Base-by-base conservation (phyloP, 2,797 vertebrate genomes). In the Aratinga solstitialis region DNA sequence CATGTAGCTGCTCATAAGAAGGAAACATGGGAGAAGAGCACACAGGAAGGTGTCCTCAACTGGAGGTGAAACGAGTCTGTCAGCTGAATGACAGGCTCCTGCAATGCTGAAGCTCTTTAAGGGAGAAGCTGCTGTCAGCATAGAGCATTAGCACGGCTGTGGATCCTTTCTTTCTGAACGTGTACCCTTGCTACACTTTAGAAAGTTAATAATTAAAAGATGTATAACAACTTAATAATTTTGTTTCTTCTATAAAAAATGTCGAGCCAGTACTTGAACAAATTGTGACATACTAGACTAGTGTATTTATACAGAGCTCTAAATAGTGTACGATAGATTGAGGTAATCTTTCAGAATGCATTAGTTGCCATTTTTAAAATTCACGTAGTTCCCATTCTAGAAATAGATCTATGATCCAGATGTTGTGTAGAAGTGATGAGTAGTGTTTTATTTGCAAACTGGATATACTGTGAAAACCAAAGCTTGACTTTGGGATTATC, bases 11-110 rank as follows among this genome's bases (percentile, higher is more conserved):
- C 38, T 90, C 13, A 0, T 48, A 79, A 65, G 56, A 77, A 87
- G n/a, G 30, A 93, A 65, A 29, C 0, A 1, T 32, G 32, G 36
- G 32, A 62, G 34, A 65, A 32, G 7, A 26, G 65, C 11, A 3
- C 0, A 2, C 4, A 36, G 27, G 59, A 80, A 34, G 29, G 18
- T 50, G 20, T 4, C 7, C 6, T 3, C 7, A 23, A 2, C 19
- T 63, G 9, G 21, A 48, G n/a, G 30, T 68, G 50, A 75, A 84
- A 36, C 13, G 10, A 59, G 16, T 47, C 30, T 43, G 77, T n/a
- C 1, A 5, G 14, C 43, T n/a, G 45, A 21, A 81, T 32, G 20
- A 32, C 4, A n/a, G 26, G 9, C 10, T 10, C 62, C n/a, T 81
- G 58, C 19, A 74, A 43, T 56, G 36, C 38, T 77, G 21, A 7